These are phyloP conservation scores for Cyprinodon brontotheroides DNA, from an alignment of 2,113 vertebrate species.

Conservation along the genomic window DNA sequence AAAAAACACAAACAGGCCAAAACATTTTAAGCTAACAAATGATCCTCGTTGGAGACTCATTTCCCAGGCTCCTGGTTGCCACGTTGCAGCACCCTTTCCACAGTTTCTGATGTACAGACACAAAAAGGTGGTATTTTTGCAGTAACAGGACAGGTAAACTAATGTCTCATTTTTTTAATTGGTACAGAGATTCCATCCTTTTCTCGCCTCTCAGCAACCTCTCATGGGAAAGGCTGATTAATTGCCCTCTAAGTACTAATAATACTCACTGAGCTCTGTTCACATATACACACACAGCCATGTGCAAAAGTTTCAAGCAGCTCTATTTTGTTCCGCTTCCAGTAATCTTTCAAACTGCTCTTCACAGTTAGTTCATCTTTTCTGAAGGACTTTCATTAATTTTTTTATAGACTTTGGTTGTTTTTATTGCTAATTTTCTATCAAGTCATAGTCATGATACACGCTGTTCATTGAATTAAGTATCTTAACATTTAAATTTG, in stretches of 20 bases:
- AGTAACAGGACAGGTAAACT: constrained; percentile 67
- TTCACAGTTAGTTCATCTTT: too few relatives aligned
- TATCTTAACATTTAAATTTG: too few relatives aligned
- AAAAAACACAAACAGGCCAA: constrained; percentile 34
- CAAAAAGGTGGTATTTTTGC: constrained; percentile 63
- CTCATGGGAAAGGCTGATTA: constrained; percentile 73
- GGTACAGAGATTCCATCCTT: constrained; percentile 69
- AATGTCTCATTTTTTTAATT: constrained; percentile 75
- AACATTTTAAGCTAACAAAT: constrained; percentile 67
- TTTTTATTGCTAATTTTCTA: background rate
- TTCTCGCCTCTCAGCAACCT: constrained; percentile 65
- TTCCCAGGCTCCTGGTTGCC: constrained; percentile 49
- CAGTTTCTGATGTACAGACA: constrained; percentile 21
- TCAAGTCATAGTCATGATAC: background rate
- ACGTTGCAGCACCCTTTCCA: constrained; percentile 23
- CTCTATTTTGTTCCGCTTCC: background rate
- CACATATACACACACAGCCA: constrained; percentile 45
- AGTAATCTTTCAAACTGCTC: background rate
- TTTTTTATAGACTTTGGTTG: background rate
- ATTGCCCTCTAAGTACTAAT: constrained; percentile 59
- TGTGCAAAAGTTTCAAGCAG: background rate
- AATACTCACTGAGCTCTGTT: constrained; percentile 32
- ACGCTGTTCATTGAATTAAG: background rate
- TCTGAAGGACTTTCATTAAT: too few relatives aligned
- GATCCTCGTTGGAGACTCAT: constrained; percentile 58